Base-by-base conservation (phyloP, 2,113 vertebrate genomes). In the Sturnira hondurensis region DNA sequence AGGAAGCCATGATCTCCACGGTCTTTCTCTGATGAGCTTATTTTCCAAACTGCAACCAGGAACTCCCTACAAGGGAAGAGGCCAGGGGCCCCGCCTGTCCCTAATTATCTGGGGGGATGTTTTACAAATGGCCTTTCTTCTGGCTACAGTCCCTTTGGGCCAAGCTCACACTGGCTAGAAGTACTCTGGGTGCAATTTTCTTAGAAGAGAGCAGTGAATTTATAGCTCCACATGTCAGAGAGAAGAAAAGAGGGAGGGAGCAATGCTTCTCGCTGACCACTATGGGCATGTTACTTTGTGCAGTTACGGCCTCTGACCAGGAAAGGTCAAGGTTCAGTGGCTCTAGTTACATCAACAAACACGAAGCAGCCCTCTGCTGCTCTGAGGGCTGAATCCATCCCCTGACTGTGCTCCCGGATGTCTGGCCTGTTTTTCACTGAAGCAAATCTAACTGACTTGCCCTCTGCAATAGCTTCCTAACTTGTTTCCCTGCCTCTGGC, bases 261-360 rank as follows among this genome's bases (percentile, higher is more conserved):
- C 14, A 82, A 47, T 47, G 45, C 36, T 90, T 86, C 81, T 95
- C 43, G 52, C 43, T 97, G 97, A 97, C 71, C 85, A 24, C 50
- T 81, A 19, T 47, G 92, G 88, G 80, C 95, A 58, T 0, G 63
- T 52, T 68, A 65, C 96, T 94, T 85, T 93, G 22, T 26, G 78
- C 84, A 94, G 95, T 96, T 93, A 93, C 2, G 0, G 88, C 92
- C 97, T 98, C 97, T 98, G 95, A 97, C 0, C 0, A n/a, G 73
- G 26, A 88, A 95, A 97, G 97, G 97, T 96, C 97, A 97, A 98
- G 96, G 97, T 97, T 98, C 96, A 96, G 87, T 89, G 97, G 90
- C 96, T 93, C 93, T 92, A 89, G 96, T 97, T 97, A 96, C 95
- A 95, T 95, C 93, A 86, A 93, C 84, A 97, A 97, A 97, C 77